phyloP scores from a whole-genome alignment of 2,113 vertebrate species.

The Oncorhynchus mykiss region DNA sequence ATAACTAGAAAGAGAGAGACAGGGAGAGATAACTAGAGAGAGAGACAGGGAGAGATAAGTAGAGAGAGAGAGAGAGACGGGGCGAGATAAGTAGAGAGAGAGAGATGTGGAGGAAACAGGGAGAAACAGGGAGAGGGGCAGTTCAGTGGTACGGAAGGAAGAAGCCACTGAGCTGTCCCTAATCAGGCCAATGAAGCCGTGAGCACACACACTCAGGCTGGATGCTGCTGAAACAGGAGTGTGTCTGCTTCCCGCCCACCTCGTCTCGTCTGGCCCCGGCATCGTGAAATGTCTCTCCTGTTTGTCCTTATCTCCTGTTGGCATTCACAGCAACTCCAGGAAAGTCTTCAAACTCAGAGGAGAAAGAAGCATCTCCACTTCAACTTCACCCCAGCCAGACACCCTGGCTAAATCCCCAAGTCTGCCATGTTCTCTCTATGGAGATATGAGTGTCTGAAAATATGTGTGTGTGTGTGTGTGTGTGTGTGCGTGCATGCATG shows the following conservation, averaged over 20 bases:
- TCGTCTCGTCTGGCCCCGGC: constrained; percentile 24
- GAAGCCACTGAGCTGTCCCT: constrained; percentile 49
- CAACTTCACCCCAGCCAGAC: not conserved
- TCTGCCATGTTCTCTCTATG: not conserved
- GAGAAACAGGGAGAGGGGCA: constrained; percentile 25
- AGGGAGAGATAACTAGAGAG: not conserved
- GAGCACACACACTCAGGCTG: constrained; percentile 52
- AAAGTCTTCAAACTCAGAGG: constrained; percentile 12
- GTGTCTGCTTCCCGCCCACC: constrained; percentile 29
- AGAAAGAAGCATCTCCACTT: not conserved
- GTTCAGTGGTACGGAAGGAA: constrained; percentile 54
- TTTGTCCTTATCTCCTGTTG: constrained; percentile 17
- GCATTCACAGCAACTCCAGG: constrained; percentile 11
- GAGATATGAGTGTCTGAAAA: too few relatives aligned
- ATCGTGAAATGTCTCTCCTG: constrained; percentile 51
- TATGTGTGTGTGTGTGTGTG: not conserved
- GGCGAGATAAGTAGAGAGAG: constrained; percentile 11
- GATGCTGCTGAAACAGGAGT: constrained; percentile 29
- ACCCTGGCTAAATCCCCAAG: not conserved
- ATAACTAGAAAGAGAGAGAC: not conserved
- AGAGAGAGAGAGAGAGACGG: constrained; percentile 16
- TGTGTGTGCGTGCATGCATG: constrained; percentile 3
- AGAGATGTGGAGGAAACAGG: constrained; percentile 5
- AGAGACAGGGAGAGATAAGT: constrained; percentile 11
- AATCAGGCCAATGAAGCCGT: constrained; percentile 58